Conservation (phyloP, 2,797 vertebrate species). For the Aplochiton taeniatus region DNA sequence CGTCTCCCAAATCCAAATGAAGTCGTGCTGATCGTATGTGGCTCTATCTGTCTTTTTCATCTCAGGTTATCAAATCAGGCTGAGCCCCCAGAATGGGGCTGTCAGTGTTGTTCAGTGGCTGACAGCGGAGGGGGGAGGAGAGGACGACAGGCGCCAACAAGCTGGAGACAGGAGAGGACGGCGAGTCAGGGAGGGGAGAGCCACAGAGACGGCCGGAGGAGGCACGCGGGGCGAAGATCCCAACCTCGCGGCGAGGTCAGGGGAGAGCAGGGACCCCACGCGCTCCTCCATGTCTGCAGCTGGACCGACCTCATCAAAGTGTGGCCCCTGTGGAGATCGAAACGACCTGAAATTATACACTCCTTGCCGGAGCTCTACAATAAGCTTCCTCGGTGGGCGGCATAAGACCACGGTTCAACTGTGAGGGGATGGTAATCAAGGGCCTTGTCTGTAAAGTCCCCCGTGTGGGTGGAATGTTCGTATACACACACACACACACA, state of each 20-base stretch:
- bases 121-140: not conserved
- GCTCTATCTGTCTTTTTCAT: slow-evolving; percentile 38
- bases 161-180: not conserved
- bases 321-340: too few species aligned
- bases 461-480: not conserved
- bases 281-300: too few species aligned
- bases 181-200: not conserved
- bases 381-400: too few species aligned
- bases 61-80: slow-evolving; percentile 40
- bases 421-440: not conserved
- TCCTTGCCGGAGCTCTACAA: too few species aligned
- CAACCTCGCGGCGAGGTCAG: too few species aligned
- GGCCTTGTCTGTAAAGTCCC: not conserved
- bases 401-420: not conserved
- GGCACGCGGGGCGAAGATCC: too few species aligned
- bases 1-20: slow-evolving; percentile 40
- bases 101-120: not conserved
- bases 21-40: slow-evolving; percentile 19
- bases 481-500: not conserved
- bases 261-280: too few species aligned
- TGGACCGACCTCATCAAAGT: too few species aligned
- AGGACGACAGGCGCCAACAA: slow-evolving; percentile 1
- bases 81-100: not conserved
- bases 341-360: too few species aligned
- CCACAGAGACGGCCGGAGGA: not conserved